Base-by-base conservation (phyloP, 2,797 vertebrate genomes). In the Acanthiza pusilla region DNA sequence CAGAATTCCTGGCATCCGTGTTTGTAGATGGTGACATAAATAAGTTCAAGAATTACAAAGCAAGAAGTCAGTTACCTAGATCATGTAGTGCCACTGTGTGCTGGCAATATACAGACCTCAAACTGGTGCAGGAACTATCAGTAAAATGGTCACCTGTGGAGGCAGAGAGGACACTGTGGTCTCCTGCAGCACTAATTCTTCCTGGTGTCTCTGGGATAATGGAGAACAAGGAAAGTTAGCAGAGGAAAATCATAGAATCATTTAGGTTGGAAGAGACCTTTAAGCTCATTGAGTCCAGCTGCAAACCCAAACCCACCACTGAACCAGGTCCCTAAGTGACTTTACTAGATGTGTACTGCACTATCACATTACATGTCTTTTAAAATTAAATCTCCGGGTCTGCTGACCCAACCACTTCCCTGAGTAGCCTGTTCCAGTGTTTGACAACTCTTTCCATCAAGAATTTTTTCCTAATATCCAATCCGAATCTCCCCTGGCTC, bases 271-370 rank as follows among this genome's bases (percentile, higher is more conserved):
- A 53, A 87, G 10, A 72, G 32, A 67, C 13, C 34, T 57, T 45
- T 32, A 50, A 67, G 43, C 53, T 40, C 29, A 68, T 30, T 0
- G 0, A 84, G 21, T 10, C 23, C 8, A 13, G 30, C 32, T 10
- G 0, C 42, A 32, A 82, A 68, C 16, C 9, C 17, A 75, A 53
- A 10, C 16, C 19, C 34, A n/a, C 11, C 29, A 48, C 43, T 58
- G 66, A 80, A 36, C 25, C 12, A 4, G 4, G 9, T 26, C 22
- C 25, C 9, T 58, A 19, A 71, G 16, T 23, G 47, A 60, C 9
- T 25, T 66, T 23, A 14, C 45, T 54, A 13, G 18, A 25, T 54
- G 11, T 23, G 34, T 66, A 19, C 36, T 32, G 14, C 11, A 47
- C 21, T 27, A 17, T 30, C 23, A 38, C 16, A 16, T 19, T 40